Base-by-base conservation (phyloP, 2,888 invertebrate genomes). In the Metellina segmentata region DNA sequence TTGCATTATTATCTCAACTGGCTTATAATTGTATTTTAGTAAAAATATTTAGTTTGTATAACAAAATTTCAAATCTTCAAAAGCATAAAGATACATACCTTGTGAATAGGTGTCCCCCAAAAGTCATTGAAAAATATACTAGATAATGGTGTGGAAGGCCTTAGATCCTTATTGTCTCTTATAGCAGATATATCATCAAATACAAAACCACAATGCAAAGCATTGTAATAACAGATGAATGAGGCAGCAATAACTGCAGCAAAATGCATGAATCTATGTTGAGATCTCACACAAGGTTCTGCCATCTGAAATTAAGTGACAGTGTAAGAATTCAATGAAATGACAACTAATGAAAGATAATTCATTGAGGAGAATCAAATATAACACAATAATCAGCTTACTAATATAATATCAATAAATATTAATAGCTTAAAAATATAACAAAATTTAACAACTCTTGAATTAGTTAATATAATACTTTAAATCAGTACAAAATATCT, bases 181-280 rank as follows among this genome's bases (percentile, higher is more conserved):
- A 99, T 98, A 93, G 99, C 99, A 95, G 98, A 98, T 94, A 98
- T 98, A 95, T 99, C 99, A 95, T 99, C 99, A 95, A 99, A 99
- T 81, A 98, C 99, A 95, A 99, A 98, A 90, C 98, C 98, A 95
- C 99, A 99, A 94, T 97, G 96, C 93, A 98, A 96, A 95, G 98
- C 97, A 96, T 99, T 99, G 95, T 97, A 97, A 95, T 98, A 98
- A 86, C 94, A 94, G 94, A 94, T 86, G n/a, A 81, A 92, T 6
- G 93, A 90, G 13, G 93, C 89, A 7, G 93, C 86, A 49, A 93
- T 92, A 34, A 94, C 91, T 51, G 93, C 71, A 79, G 94, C 61
- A 86, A 89, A 92, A 71, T 86, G 91, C n/a, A 61, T 16, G 8
- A 51, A n/a, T 51, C 72, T 79, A n/a, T 53, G 51, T 7, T 52